A percentile compares a stretch with the other conserved stretches of the same genome.
Evolutionary conservation across 2,113 vertebrate genomes (phyloP).

Genomic region (Bucco capensis): DNA sequence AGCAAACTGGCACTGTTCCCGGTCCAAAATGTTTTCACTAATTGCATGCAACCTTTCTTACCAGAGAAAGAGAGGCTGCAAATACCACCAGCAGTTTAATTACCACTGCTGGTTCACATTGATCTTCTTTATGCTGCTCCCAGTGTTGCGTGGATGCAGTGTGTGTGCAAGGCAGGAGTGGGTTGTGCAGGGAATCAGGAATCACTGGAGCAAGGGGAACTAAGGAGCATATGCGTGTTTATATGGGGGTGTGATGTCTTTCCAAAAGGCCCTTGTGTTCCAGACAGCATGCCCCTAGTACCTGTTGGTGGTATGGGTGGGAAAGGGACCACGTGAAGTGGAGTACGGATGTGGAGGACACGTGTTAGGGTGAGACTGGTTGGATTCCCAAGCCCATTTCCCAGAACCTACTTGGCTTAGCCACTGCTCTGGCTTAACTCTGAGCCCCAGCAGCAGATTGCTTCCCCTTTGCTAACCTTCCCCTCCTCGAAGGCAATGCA

Average conservation of each 20-base stretch:
- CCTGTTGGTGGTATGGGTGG: rapidly evolving
- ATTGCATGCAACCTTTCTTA: slow-evolving; percentile 56
- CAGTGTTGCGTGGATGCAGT: neutral
- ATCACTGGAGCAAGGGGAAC: neutral
- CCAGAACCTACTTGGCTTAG: neutral
- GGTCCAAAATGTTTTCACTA: slow-evolving; percentile 63
- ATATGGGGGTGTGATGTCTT: neutral
- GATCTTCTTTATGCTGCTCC: slow-evolving; percentile 44
- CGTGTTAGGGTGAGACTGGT: rapidly evolving
- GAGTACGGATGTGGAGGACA: rapidly evolving
- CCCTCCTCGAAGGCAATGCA: neutral
- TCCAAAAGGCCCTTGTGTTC: neutral
- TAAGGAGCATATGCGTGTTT: neutral
- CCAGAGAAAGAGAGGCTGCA: slow-evolving; percentile 10
- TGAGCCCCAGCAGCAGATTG: neutral
- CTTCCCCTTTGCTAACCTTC: slow-evolving; percentile 15
- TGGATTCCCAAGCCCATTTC: neutral
- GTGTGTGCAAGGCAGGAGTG: neutral
- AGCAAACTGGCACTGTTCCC: slow-evolving; percentile 53
- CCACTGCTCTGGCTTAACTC: neutral
- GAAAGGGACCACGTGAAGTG: rapidly evolving
- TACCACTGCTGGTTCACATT: slow-evolving; percentile 20
- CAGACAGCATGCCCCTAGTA: rapidly evolving
- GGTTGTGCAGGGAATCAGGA: neutral
- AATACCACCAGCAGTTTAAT: slow-evolving; percentile 46